Conservation (phyloP, 1,140 invertebrate species). For the Eueides isabella region DNA sequence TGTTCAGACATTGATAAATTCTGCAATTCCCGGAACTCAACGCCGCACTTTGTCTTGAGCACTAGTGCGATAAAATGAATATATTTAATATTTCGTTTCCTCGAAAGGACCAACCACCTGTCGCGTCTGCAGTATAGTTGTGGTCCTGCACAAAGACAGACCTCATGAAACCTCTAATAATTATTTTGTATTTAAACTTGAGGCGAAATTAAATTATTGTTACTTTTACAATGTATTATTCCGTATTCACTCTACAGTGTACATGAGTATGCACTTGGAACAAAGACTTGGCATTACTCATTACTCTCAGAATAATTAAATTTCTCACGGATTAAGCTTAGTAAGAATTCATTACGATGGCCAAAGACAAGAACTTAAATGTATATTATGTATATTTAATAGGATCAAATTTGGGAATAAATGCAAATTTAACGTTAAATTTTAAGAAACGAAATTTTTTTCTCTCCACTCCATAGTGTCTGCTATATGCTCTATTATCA, state of each 20-base stretch:
- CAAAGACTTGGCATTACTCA: conserved; percentile 17
- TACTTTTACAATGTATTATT: background rate
- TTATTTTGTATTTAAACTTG: background rate
- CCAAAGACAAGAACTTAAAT: background rate
- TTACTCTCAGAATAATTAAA: conserved; percentile 22
- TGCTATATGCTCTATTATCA: too few relatives aligned
- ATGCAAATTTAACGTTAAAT: background rate
- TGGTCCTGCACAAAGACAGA: too few relatives aligned
- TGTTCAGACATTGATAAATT: too few relatives aligned
- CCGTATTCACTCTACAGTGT: background rate
- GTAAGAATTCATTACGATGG: background rate
- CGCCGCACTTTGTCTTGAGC: too few relatives aligned
- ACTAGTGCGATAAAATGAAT: too few relatives aligned
- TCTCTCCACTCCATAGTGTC: too few relatives aligned
- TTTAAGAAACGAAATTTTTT: too few relatives aligned
- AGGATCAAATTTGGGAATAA: background rate
- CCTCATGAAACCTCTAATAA: too few relatives aligned
- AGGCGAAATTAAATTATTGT: background rate
- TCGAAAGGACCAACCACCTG: too few relatives aligned
- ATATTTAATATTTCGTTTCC: too few relatives aligned
- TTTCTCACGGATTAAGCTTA: conserved; percentile 8
- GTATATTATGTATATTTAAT: background rate
- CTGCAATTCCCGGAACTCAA: too few relatives aligned
- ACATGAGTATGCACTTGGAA: background rate
- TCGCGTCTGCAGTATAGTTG: too few relatives aligned